A percentile compares a stretch with the other conserved stretches of the same genome.
These are phyloP conservation scores for Caenorhabditis latens DNA, from an alignment of 1,140 invertebrate genomes.

Conservation along the genomic window DNA sequence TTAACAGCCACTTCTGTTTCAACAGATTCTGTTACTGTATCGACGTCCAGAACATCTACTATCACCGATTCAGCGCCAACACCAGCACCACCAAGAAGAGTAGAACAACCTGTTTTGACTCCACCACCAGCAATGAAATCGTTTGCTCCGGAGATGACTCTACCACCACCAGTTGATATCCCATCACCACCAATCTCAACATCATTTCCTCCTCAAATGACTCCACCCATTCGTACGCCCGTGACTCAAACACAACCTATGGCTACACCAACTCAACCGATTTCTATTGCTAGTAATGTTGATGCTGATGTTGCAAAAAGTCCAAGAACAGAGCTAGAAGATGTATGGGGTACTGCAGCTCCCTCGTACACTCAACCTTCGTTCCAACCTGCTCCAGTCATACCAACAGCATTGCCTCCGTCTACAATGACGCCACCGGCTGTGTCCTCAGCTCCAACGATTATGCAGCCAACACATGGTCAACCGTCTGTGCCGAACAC, in stretches of 20 bases:
- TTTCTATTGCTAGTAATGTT: background rate
- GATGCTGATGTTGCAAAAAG: constrained; percentile 14
- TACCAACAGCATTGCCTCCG: background rate
- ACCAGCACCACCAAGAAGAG: background rate
- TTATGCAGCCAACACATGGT: background rate
- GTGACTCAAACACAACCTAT: background rate
- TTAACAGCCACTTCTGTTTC: background rate
- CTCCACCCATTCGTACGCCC: background rate
- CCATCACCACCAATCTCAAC: background rate
- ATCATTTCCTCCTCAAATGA: background rate
- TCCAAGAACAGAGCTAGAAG: constrained; percentile 11
- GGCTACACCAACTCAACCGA: background rate
- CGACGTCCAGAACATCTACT: constrained; percentile 1
- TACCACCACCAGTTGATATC: background rate
- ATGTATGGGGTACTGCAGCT: constrained; percentile 1
- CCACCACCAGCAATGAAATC: background rate
- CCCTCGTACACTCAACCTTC: background rate
- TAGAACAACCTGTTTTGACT: background rate
- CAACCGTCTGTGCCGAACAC: constrained; percentile 10
- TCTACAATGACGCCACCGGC: background rate
- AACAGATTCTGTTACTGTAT: background rate
- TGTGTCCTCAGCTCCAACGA: background rate
- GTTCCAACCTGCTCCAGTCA: background rate
- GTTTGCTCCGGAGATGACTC: background rate
- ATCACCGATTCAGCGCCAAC: background rate